phyloP scores from a whole-genome alignment of 2,113 vertebrate species.

The Tiliqua scincoides region DNA sequence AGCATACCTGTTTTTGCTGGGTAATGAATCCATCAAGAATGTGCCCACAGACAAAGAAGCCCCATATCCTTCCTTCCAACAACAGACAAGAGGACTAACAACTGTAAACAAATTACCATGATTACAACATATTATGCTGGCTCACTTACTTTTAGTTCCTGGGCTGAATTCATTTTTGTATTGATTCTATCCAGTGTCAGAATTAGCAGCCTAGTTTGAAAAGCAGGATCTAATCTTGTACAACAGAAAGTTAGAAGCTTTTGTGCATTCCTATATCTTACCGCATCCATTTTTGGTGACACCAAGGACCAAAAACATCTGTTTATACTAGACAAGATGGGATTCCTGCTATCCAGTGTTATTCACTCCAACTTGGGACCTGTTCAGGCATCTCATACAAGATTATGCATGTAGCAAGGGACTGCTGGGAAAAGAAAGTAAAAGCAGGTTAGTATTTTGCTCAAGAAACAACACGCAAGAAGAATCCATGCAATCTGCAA shows the following conservation, averaged over 20 bases:
- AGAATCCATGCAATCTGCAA: background rate
- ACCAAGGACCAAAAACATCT: slow-evolving; percentile 10
- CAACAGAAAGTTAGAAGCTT: background rate
- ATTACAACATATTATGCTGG: background rate
- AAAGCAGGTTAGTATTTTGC: background rate
- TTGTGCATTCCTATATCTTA: slow-evolving; percentile 18
- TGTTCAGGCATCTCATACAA: slow-evolving; percentile 16
- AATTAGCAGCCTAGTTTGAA: slow-evolving; percentile 18
- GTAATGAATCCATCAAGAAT: background rate
- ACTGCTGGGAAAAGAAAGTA: background rate
- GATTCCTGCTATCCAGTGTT: background rate
- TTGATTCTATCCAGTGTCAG: background rate
- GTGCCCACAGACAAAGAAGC: background rate
- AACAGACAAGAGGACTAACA: background rate
- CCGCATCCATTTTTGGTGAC: slow-evolving; percentile 20
- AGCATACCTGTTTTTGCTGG: background rate
- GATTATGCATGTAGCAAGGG: background rate
- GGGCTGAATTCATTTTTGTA: background rate
- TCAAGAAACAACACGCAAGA: background rate
- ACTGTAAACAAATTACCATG: slow-evolving; percentile 30
- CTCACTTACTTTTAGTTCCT: slow-evolving; percentile 29
- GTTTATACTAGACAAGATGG: background rate
- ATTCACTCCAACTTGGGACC: background rate
- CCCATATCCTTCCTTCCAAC: no score
- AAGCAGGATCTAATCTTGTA: slow-evolving; percentile 2